Evolutionary conservation across 2,113 vertebrate genomes (phyloP).

Genomic region (Psittacula cyanocephala): DNA sequence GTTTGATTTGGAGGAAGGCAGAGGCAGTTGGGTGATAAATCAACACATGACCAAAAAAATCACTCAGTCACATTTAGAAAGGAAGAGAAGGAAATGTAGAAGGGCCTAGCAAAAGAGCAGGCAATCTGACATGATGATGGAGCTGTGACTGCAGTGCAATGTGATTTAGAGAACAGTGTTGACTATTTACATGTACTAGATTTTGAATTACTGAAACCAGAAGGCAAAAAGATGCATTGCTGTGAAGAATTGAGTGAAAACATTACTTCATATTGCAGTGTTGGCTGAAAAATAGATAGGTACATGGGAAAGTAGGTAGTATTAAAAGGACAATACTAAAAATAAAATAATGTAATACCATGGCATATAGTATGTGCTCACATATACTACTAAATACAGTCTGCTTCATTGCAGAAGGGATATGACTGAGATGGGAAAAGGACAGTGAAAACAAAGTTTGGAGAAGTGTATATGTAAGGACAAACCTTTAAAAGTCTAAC

Average conservation of each 20-base stretch:
- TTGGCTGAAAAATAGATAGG: background rate
- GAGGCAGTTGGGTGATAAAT: background rate
- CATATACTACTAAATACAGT: background rate
- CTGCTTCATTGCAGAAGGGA: background rate
- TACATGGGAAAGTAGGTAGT: background rate
- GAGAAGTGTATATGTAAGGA: background rate
- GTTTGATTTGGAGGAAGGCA: constrained; percentile 25
- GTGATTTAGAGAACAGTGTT: background rate
- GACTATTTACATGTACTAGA: background rate
- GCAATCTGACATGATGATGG: background rate
- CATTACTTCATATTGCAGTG: background rate
- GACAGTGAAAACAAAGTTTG: background rate
- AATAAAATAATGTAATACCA: background rate
- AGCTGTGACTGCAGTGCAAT: background rate
- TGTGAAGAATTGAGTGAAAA: background rate
- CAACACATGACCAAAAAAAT: background rate
- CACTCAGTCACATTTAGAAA: background rate
- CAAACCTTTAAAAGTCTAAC: background rate
- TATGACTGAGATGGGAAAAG: background rate
- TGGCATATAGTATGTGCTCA: background rate
- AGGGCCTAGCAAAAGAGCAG: background rate
- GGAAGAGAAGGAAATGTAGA: background rate
- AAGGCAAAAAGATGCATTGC: background rate
- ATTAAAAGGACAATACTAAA: background rate
- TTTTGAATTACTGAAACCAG: background rate